Percentiles rank a stretch among this genome's conserved stretches.
Conservation (phyloP, 2,113 vertebrate genomes). For the Equus quagga region DNA sequence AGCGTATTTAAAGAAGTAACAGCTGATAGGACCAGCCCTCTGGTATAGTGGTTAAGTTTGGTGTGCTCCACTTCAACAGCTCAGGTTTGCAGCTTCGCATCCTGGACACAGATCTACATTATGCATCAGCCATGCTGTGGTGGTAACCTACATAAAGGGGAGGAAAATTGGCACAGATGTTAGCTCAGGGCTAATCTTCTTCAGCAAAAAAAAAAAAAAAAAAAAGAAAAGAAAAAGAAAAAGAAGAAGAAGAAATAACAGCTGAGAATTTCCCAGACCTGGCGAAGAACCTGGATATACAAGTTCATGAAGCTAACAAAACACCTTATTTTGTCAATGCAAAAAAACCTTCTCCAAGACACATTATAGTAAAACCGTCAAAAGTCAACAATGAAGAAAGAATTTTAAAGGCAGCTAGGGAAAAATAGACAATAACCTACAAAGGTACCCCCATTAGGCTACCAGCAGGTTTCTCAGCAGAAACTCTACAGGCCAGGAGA, state of each 20-base stretch:
- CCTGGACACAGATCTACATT: no score
- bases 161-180: no score
- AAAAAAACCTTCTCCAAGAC: not conserved
- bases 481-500: not conserved
- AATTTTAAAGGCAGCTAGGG: not conserved
- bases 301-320: not conserved
- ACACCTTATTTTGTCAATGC: not conserved
- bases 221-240: no score
- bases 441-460: not conserved
- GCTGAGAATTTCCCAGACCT: not conserved
- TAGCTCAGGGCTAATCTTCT: no score
- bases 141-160: no score
- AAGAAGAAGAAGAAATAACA: not conserved
- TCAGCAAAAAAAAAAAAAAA: no score
- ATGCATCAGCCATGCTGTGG: no score
- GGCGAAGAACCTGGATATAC: not conserved
- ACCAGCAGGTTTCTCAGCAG: not conserved
- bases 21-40: not conserved
- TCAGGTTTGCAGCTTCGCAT: no score
- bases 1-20: not conserved
- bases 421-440: not conserved
- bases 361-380: not conserved
- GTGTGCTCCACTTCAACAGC: no score
- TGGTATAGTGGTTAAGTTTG: no score
- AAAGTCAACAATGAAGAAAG: not conserved